Conservation (phyloP, 2,797 vertebrate genomes). For the Bovichtus variegatus region DNA sequence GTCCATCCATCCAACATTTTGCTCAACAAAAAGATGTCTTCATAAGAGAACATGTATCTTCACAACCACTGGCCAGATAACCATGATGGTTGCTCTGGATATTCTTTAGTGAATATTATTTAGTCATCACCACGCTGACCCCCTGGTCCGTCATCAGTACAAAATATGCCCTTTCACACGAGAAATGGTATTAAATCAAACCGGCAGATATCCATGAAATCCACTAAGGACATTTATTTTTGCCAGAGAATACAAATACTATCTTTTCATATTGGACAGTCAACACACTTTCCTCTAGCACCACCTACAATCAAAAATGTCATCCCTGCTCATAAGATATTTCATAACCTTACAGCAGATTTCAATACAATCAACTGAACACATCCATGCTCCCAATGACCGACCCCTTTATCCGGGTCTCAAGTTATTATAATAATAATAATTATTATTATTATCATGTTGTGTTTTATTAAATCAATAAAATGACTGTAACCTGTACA, state of each 20-base stretch:
- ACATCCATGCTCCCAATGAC: not conserved
- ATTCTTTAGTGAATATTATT: not conserved
- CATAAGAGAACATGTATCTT: not conserved
- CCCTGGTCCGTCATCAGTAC: not conserved
- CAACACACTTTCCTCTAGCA: not conserved
- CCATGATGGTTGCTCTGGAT: not conserved
- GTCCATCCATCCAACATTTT: not conserved
- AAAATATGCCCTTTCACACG: not conserved
- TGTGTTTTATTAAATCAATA: no score
- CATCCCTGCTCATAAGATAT: not conserved
- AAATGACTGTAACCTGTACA: not conserved
- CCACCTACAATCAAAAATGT: not conserved
- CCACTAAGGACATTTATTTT: not conserved
- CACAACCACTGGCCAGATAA: not conserved
- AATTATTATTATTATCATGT: no score
- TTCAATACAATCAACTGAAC: not conserved
- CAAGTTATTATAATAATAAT: no score
- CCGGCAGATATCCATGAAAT: not conserved
- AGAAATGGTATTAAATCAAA: not conserved
- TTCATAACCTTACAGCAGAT: conserved; percentile 4
- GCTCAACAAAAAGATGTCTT: not conserved
- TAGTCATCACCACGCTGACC: not conserved
- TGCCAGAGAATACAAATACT: not conserved
- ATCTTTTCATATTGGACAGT: not conserved
- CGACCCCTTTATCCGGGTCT: not conserved